These are phyloP conservation scores for Eristalis intricaria DNA, from an alignment of 2,888 invertebrate genomes.

Conservation along the genomic window DNA sequence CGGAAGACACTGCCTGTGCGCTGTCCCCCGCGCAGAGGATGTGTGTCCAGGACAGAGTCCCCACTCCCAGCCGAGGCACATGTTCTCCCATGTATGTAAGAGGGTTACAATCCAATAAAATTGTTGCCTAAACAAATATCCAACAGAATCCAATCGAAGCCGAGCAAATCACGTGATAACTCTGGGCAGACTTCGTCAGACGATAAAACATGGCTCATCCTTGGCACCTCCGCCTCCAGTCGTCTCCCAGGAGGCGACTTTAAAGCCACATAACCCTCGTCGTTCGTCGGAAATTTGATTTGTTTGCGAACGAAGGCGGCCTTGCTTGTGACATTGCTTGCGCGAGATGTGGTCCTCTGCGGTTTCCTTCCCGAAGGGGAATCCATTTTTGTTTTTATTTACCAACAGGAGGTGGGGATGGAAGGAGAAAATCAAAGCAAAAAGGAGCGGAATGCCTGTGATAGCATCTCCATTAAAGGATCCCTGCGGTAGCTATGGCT, in stretches of 20 bases:
- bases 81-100: not conserved
- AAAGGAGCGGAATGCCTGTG: not conserved
- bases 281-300: conserved; percentile 24
- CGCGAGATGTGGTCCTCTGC: not conserved
- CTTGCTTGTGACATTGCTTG: not conserved
- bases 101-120: not conserved
- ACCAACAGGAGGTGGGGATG: not conserved
- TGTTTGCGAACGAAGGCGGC: not conserved
- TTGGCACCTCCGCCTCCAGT: not conserved
- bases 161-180: not conserved
- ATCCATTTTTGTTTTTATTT: not conserved
- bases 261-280: not conserved
- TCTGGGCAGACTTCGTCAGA: conserved; percentile 6
- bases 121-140: not conserved
- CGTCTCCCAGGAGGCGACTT: not conserved
- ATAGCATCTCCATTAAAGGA: conserved; percentile 10
- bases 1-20: not conserved
- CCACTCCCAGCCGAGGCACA: not conserved
- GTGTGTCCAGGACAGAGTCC: not conserved
- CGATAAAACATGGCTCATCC: conserved; percentile 12
- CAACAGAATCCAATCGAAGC: not conserved
- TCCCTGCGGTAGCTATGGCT: conserved; percentile 22
- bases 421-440: conserved; percentile 1
- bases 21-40: not conserved
- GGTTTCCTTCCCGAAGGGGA: not conserved